Percentiles rank a stretch among this genome's conserved stretches.
These are phyloP conservation scores for Drosophila tani DNA, from an alignment of 1,140 invertebrate species.

Conservation along the genomic window DNA sequence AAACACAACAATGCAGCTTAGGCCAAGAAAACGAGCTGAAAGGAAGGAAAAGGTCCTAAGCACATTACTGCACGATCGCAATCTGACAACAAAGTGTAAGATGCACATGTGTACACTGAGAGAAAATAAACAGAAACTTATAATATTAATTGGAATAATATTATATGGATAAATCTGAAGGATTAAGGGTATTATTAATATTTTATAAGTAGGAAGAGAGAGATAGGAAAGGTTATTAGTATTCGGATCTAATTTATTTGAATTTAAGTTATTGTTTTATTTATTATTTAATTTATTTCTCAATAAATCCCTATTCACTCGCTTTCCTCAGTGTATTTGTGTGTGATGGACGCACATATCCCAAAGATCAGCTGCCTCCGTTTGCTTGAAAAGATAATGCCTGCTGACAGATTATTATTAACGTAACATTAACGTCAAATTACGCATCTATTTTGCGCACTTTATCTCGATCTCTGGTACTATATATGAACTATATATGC, in stretches of 20 bases:
- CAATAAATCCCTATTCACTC: neutral
- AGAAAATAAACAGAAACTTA: neutral
- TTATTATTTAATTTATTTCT: neutral
- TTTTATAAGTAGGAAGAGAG: too few species aligned
- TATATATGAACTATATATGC: slow-evolving; percentile 14
- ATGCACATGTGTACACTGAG: slow-evolving; percentile 19
- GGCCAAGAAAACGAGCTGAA: slow-evolving; percentile 27
- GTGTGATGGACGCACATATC: slow-evolving; percentile 30
- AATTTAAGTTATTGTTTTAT: too few species aligned
- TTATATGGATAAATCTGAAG: too few species aligned
- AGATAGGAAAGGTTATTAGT: too few species aligned
- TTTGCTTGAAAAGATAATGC: slow-evolving; percentile 42
- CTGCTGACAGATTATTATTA: slow-evolving; percentile 84
- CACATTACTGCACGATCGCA: slow-evolving; percentile 73
- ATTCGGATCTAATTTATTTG: too few species aligned
- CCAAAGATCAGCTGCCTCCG: slow-evolving; percentile 63
- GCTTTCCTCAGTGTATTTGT: neutral
- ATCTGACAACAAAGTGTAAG: slow-evolving; percentile 38
- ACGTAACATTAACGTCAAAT: slow-evolving; percentile 85
- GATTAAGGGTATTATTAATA: too few species aligned
- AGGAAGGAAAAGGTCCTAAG: slow-evolving; percentile 52
- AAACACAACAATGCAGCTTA: slow-evolving; percentile 59
- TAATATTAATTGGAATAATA: neutral
- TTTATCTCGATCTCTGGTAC: slow-evolving; percentile 56
- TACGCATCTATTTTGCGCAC: slow-evolving; percentile 82